Percentiles rank a stretch among this genome's conserved stretches.
These are phyloP conservation scores for Artemia sp. DNA, from an alignment of 2,888 invertebrate genomes.

Conservation along the genomic window DNA sequence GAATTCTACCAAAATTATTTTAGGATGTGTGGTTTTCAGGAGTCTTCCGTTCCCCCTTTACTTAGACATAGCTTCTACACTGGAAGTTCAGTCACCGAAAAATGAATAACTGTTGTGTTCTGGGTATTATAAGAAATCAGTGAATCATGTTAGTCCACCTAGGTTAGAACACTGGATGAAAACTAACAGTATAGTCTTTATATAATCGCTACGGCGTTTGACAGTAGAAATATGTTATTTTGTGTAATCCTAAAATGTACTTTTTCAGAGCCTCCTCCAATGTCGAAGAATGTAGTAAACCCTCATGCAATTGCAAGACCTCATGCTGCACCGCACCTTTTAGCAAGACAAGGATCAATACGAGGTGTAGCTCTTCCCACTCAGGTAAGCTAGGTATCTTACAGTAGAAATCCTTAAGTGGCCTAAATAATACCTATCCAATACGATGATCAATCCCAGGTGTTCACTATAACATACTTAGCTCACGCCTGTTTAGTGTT, in stretches of 20 bases:
- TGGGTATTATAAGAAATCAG: background rate
- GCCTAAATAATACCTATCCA: too few species aligned
- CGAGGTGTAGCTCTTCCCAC: slow-evolving; percentile 67
- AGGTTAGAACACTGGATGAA: background rate
- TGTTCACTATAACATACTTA: too few species aligned
- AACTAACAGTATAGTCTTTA: too few species aligned
- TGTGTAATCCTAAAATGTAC: background rate
- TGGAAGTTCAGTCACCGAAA: background rate
- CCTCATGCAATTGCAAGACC: slow-evolving; percentile 89
- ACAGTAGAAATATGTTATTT: too few species aligned
- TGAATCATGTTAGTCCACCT: background rate
- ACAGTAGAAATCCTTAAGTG: too few species aligned
- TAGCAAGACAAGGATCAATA: slow-evolving; percentile 88
- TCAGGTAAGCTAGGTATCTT: slow-evolving; percentile 34
- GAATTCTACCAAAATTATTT: too few species aligned
- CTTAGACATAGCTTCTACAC: background rate
- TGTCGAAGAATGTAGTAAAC: slow-evolving; percentile 45
- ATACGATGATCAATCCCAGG: too few species aligned
- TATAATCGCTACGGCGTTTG: background rate
- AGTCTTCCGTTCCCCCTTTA: too few species aligned
- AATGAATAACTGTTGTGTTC: background rate
- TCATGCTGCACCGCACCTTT: slow-evolving; percentile 81
- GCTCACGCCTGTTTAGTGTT: too few species aligned
- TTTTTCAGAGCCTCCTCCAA: slow-evolving; percentile 33
- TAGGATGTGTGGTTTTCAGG: too few species aligned